These are phyloP conservation scores for Epinotia brunnichana DNA, from an alignment of 2,888 invertebrate species.

Conservation along the genomic window DNA sequence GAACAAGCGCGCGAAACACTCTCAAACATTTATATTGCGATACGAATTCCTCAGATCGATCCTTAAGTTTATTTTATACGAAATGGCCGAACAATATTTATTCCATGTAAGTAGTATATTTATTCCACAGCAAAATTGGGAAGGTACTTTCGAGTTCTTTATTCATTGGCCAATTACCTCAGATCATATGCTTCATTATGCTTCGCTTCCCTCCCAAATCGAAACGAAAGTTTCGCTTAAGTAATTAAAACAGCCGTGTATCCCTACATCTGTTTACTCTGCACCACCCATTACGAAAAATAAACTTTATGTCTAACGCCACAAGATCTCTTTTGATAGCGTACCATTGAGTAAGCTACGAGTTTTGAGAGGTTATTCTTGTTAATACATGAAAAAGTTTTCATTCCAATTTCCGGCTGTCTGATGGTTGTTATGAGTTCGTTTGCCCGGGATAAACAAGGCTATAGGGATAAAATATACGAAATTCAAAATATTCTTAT, in stretches of 20 bases:
- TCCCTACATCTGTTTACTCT: not conserved
- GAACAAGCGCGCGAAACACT: too few relatives aligned
- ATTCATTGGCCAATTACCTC: constrained; percentile 44
- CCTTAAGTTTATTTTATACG: too few relatives aligned
- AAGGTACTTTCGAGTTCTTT: not conserved
- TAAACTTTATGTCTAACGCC: not conserved
- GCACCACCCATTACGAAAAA: not conserved
- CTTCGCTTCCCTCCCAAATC: not conserved
- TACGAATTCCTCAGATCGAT: too few relatives aligned
- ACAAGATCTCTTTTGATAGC: not conserved
- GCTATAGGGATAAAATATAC: not conserved
- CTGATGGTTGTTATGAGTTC: constrained; percentile 24
- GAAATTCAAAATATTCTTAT: not conserved
- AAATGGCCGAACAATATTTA: too few relatives aligned
- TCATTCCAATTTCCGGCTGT: constrained; percentile 35
- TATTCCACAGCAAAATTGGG: not conserved
- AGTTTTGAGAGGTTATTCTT: not conserved
- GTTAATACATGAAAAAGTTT: constrained; percentile 33
- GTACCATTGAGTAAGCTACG: not conserved
- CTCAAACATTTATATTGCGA: too few relatives aligned
- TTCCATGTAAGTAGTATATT: too few relatives aligned
- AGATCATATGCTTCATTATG: constrained; percentile 22
- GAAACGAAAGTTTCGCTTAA: constrained; percentile 18
- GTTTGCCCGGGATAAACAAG: constrained; percentile 24
- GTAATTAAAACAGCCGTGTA: constrained; percentile 6